Evolutionary conservation across 2,113 vertebrate species (phyloP).

Genomic region (Albula goreensis): DNA sequence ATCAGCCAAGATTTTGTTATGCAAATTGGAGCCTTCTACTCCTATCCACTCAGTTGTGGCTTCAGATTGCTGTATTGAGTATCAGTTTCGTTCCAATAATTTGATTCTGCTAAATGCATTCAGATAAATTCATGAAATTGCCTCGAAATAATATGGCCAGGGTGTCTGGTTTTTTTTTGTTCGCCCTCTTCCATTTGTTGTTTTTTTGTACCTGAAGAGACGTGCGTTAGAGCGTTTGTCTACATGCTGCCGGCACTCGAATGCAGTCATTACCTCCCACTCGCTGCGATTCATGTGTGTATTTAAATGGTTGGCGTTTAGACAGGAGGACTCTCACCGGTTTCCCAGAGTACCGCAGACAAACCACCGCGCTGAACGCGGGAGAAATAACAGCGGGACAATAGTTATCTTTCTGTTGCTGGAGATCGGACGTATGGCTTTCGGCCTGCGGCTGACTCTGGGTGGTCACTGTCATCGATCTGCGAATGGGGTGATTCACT

Average conservation of each 20-base stretch:
- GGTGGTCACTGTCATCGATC: conserved; percentile 14
- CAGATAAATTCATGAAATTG: conserved; percentile 23
- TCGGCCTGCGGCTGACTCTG: too few species aligned
- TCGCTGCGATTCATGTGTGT: neutral
- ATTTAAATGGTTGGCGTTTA: conserved; percentile 33
- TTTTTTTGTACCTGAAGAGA: neutral
- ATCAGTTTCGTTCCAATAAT: conserved; percentile 35
- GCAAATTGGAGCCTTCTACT: conserved; percentile 63
- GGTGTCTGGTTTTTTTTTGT: neutral
- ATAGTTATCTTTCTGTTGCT: conserved; percentile 21
- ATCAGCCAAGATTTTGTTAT: conserved; percentile 54
- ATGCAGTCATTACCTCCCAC: too few species aligned
- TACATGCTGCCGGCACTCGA: neutral
- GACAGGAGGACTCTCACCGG: conserved; percentile 31
- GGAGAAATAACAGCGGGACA: conserved; percentile 29
- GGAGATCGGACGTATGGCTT: conserved; percentile 32
- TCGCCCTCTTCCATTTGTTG: neutral
- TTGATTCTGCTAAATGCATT: conserved; percentile 25
- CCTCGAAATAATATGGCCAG: conserved; percentile 27
- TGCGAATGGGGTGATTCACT: too few species aligned
- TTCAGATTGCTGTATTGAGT: conserved; percentile 55
- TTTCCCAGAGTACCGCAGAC: conserved; percentile 36
- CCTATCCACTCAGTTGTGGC: conserved; percentile 62
- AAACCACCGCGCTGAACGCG: conserved; percentile 26
- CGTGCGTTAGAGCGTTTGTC: neutral